Evolutionary conservation across 1,140 invertebrate species (phyloP).

Genomic region (Polypedilum pembai): DNA sequence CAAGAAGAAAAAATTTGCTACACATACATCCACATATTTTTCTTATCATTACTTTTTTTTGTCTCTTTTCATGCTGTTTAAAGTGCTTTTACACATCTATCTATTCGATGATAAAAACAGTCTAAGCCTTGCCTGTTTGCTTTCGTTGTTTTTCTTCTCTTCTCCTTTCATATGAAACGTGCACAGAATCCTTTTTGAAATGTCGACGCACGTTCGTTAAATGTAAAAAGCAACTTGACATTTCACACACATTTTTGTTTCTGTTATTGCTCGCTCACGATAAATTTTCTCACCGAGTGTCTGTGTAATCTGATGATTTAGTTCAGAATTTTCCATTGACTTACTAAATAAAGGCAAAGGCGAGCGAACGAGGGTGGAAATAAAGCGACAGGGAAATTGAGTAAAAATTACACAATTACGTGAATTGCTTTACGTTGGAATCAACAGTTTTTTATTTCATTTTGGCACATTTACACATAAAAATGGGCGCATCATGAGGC

Average conservation of each 20-base stretch:
- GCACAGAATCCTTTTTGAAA: background rate
- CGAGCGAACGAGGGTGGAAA: background rate
- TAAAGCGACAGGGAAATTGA: background rate
- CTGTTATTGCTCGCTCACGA: background rate
- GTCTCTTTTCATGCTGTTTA: background rate
- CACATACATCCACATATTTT: background rate
- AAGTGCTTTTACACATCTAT: background rate
- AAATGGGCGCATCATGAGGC: too few relatives aligned
- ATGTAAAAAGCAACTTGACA: constrained; percentile 2
- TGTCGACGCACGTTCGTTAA: background rate
- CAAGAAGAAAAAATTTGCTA: background rate
- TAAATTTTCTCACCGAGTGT: constrained; percentile 1
- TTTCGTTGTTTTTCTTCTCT: background rate
- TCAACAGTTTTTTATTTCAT: constrained; percentile 9
- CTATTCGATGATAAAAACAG: background rate
- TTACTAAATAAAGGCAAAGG: background rate
- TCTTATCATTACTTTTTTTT: background rate
- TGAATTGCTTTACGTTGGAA: background rate
- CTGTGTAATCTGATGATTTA: constrained; percentile 24
- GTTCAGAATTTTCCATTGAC: background rate
- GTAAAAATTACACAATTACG: constrained; percentile 28
- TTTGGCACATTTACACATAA: background rate
- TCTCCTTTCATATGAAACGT: background rate
- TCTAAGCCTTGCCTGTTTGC: background rate
- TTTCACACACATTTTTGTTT: background rate